A percentile compares a stretch with the other conserved stretches of the same genome.
Evolutionary conservation across 64 coral and sea anemone genomes (phyloP).

Genomic region (Pocillopora damicornis): DNA sequence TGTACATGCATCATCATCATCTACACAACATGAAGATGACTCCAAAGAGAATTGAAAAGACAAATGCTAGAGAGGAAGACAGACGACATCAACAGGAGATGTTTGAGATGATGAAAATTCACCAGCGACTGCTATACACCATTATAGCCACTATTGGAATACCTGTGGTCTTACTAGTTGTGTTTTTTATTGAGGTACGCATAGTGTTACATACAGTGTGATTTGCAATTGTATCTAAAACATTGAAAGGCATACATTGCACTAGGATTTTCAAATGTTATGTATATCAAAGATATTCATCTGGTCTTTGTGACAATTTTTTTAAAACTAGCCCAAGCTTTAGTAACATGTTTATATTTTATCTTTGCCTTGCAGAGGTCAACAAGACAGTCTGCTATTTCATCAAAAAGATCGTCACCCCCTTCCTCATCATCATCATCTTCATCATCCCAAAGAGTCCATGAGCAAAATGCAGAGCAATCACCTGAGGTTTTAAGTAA

Average conservation of each 20-base stretch:
- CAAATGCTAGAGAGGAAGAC: conserved; percentile 63
- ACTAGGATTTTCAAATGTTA: too few species aligned
- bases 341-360: background rate
- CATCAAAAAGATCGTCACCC: conserved; percentile 10
- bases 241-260: too few species aligned
- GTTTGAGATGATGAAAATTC: conserved; percentile 98
- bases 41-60: conserved; percentile 67
- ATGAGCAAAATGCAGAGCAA: background rate
- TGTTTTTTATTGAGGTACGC: conserved; percentile 91
- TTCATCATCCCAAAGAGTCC: conserved; percentile 10
- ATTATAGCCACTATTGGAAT: conserved; percentile 98
- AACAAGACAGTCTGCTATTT: conserved; percentile 10
- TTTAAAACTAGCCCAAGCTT: background rate
- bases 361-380: background rate
- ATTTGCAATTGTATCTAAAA: too few species aligned
- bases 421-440: background rate
- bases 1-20: conserved; percentile 76
- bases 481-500: conserved; percentile 13
- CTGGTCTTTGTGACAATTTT: too few species aligned
- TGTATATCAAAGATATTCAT: too few species aligned
- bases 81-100: conserved; percentile 78
- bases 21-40: conserved; percentile 16
- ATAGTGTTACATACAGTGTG: too few species aligned
- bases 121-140: conserved; percentile 88
- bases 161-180: conserved; percentile 86